Evolutionary conservation across 2,113 vertebrate species (phyloP), one percentile per base, ranked within the genome.

Genomic region (Merops nubicus): DNA sequence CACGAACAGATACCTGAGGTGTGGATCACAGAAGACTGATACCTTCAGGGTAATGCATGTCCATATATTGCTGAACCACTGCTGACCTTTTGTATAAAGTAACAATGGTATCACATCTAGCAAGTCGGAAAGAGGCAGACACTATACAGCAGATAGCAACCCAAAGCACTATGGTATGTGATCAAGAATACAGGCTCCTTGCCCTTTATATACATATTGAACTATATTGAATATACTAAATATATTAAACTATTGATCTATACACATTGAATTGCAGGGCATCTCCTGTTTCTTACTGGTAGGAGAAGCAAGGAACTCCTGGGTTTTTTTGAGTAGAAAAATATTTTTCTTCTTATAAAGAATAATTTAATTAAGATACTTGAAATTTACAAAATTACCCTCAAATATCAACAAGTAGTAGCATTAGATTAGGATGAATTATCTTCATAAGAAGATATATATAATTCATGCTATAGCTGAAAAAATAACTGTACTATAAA

Each of bases 1-100:
- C 72, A 19, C 1, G 0, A 54, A 26, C 0, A 0, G 40, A 29
- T 26, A 56, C 9, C 2, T 2, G 5, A 43, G 10, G 3, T n/a
- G 43, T 6, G 0, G 0, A 21, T 6, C 70, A 36, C 12, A 29
- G 64, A 54, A 34, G 18, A 20, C 5, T 18, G 15, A 60, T 25
- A 43, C 40, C 51, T 36, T 64, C 36, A 43, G 62, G n/a, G 25
- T 25, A 78, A 51, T 2, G 20, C 12, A 19, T 22, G 34, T 26
- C 29, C 60, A 59, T 33, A 62, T 34, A 45, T 0, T 38, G 34
- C 80, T 54, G 12, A 18, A 11, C 15, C 5, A 9, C 36, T 33
- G n/a, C 25, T 56, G 63, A 9, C 51, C 51, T n/a, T 3, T 40
- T 91, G 68, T 40, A 76, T 1, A 68, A 16, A 60, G 29, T 26